Percentiles rank a stretch among this genome's conserved stretches.
phyloP scores from a whole-genome alignment of 2,113 vertebrate species.

The Plestiodon gilberti region DNA sequence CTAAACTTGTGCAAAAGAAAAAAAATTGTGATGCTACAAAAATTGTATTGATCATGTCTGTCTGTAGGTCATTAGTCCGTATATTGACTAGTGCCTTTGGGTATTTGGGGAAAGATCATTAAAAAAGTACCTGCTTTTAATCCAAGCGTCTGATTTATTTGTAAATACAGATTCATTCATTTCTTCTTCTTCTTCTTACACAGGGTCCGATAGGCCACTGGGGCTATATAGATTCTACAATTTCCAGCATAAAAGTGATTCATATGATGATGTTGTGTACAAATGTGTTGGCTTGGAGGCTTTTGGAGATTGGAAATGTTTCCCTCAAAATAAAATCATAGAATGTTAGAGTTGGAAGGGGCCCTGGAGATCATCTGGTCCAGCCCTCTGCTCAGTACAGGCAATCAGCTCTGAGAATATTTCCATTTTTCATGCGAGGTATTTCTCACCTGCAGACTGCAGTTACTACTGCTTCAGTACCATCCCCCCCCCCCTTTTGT shows the following conservation, averaged over 20 bases:
- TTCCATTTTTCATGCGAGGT: background rate
- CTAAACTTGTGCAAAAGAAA: slow-evolving; percentile 36
- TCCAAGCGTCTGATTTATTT: slow-evolving; percentile 6
- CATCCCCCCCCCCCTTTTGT: no score
- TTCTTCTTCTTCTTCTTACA: background rate
- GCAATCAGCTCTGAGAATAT: background rate
- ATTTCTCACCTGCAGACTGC: no score
- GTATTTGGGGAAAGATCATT: slow-evolving; percentile 59
- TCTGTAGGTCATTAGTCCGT: slow-evolving; percentile 64
- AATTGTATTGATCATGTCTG: slow-evolving; percentile 29
- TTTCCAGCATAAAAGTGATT: no score
- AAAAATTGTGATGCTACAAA: slow-evolving; percentile 39
- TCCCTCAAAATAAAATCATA: no score
- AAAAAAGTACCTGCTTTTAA: slow-evolving; percentile 59
- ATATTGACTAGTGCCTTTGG: slow-evolving; percentile 70
- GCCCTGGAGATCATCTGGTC: no score
- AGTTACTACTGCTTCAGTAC: background rate
- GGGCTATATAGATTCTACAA: no score
- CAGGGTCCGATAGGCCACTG: no score
- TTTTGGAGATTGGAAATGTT: no score
- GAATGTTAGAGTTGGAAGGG: no score
- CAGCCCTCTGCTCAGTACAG: no score
- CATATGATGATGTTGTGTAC: no score
- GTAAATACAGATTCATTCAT: background rate
- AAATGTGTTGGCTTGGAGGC: no score